A percentile compares a stretch with the other conserved stretches of the same genome.
phyloP scores from a whole-genome alignment of 1,140 invertebrate species.

The Ridgeia piscesae region DNA sequence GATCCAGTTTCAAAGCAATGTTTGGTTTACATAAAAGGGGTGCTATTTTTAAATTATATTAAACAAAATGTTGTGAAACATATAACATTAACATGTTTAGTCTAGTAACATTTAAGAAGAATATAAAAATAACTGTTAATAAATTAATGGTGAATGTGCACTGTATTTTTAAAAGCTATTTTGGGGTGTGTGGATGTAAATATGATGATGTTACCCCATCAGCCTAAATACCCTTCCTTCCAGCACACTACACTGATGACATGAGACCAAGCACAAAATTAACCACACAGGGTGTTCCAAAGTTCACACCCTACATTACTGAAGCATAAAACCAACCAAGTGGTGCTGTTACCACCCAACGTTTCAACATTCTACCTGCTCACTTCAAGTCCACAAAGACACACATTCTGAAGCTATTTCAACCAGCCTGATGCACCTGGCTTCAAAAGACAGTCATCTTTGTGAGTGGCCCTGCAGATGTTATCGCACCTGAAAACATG shows the following conservation, averaged over 20 bases:
- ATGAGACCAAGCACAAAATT: background rate
- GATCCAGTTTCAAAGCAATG: too few relatives aligned
- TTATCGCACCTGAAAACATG: background rate
- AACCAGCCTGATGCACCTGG: background rate
- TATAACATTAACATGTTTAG: too few relatives aligned
- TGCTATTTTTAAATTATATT: too few relatives aligned
- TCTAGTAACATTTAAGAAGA: too few relatives aligned
- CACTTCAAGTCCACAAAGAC: background rate
- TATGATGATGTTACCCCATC: background rate
- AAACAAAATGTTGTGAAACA: too few relatives aligned
- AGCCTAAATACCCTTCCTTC: background rate
- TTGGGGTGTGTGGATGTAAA: too few relatives aligned
- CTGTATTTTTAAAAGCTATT: too few relatives aligned
- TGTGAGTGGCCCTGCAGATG: background rate
- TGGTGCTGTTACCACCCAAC: background rate
- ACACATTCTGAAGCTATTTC: background rate
- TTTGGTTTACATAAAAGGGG: too few relatives aligned
- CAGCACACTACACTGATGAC: background rate
- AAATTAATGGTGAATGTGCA: too few relatives aligned
- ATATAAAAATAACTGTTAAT: too few relatives aligned
- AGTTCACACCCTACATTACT: background rate
- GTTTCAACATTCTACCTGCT: too few relatives aligned
- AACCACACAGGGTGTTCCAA: background rate
- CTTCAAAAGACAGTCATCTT: background rate
- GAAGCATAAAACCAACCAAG: background rate